A percentile compares a stretch with the other conserved stretches of the same genome.
These are phyloP conservation scores for Psilopsiagon aymara DNA, from an alignment of 2,113 vertebrate genomes.

Conservation along the genomic window DNA sequence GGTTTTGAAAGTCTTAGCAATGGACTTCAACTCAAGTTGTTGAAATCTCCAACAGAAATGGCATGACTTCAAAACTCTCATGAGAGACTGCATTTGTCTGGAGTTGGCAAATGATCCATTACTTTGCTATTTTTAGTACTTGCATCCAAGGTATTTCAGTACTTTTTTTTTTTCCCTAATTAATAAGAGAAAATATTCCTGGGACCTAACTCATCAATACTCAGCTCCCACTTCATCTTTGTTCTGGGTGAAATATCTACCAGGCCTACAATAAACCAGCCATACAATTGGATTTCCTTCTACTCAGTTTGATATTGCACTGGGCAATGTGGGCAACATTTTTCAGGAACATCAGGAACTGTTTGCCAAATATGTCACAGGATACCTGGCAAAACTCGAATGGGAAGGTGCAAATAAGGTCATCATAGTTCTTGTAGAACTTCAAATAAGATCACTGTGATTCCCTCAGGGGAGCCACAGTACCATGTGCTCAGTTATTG, in stretches of 20 bases:
- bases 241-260: background rate
- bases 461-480: background rate
- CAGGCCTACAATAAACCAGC: background rate
- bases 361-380: background rate
- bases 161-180: background rate
- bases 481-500: background rate
- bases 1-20: constrained; percentile 20
- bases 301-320: background rate
- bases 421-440: background rate
- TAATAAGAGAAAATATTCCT: background rate
- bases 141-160: background rate
- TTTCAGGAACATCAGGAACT: background rate
- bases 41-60: constrained; percentile 22
- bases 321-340: background rate
- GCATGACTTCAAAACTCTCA: background rate
- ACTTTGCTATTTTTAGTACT: background rate
- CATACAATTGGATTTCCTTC: background rate
- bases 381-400: constrained; percentile 33
- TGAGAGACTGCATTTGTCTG: background rate
- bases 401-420: constrained; percentile 3
- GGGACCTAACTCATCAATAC: background rate
- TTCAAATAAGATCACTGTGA: constrained; percentile 3
- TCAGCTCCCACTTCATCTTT: background rate
- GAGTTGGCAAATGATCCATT: background rate
- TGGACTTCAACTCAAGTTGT: background rate